Evolutionary conservation across 2,113 vertebrate species (phyloP), one percentile per base, ranked within the genome.

Genomic region (Anhinga anhinga): DNA sequence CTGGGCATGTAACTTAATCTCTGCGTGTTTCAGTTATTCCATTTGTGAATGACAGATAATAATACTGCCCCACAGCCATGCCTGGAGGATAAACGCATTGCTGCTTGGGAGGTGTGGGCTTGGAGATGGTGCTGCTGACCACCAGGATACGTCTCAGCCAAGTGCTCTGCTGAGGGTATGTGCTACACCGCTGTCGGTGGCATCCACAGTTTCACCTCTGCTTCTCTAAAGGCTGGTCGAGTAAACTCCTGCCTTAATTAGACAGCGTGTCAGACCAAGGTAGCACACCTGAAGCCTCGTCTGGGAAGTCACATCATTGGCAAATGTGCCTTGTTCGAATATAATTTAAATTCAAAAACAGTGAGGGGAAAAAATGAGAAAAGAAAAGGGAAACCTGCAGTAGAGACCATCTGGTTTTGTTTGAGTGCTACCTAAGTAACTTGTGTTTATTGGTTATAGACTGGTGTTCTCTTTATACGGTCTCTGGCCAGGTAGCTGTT

Each of bases 381-480:
- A 34, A 38, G n/a, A 25, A 22, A 84, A 58, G 62, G 88, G 71
- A 84, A 89, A 42, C n/a, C 62, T 85, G 69, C 59, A 61, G 73
- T 40, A 29, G 82, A 86, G 82, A 50, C 53, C 91, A 94, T 97
- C 94, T 97, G 94, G 93, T 94, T 96, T 88, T 96, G 87, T 72
- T 95, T 96, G 93, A 95, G 96, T 49, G 86, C 95, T 96, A 87
- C 96, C 97, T 95, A 76, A 95, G 93, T 91, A 88, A 94, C 78
- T 70, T 92, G 92, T 95, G 95, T 97, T 97, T 97, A 95, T 95
- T 93, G 96, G 89, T 95, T 91, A 91, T 95, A 59, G 96, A 5
- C 73, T 71, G 63, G 49, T 73, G 94, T 89, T 96, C 90, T 82
- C 94, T 90, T 93, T 91, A 23, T 59, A 8, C 0, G 0, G 80